Evolutionary conservation across 2,113 vertebrate species (phyloP), one percentile per base, ranked within the genome.

Genomic region (Natator depressus): DNA sequence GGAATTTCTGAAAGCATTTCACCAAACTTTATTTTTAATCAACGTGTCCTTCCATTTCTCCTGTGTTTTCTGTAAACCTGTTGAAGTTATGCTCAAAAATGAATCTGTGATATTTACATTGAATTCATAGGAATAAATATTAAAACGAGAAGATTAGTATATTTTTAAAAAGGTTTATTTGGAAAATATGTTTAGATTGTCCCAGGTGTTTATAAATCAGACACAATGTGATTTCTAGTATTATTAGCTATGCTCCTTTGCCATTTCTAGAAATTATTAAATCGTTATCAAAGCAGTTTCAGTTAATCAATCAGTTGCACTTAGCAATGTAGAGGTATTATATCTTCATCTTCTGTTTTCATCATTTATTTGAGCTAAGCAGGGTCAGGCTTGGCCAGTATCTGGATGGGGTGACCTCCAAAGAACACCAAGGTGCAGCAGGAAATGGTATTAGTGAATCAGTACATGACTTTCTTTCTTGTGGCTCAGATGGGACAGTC

Each of bases 1-100:
- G 65, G 93, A 96, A 94, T 89, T 96, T 79, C 31, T 95, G 46
- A 54, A 97, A 85, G 57, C 55, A 29, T 19, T 94, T 92, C 85
- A 51, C 88, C 85, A 94, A 94, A 85, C 92, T 27, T 55, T 88
- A 83, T 76, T 54, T 79, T 91, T 85, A 87, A 96, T 95, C 96
- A 89, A 85, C 83, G 62, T 7, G 87, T 59, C 8, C 93, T 96
- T 57, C 27, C 5, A 92, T 94, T 96, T 82, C 82, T 93, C 25
- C 65, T n/a, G 3, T 84, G 89, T 93, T 82, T 92, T 46, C 87
- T 65, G 8, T 25, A 59, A 92, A 96, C 22, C 84, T 76, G 80
- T 95, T 95, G 81, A 89, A 90, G 51, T 82, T 92, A 76, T 91
- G 54, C 51, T 55, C 92, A 88, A 93, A 95, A 91, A 81, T 31